These are phyloP conservation scores for Lagria hirta DNA, from an alignment of 2,888 invertebrate genomes.

Conservation along the genomic window DNA sequence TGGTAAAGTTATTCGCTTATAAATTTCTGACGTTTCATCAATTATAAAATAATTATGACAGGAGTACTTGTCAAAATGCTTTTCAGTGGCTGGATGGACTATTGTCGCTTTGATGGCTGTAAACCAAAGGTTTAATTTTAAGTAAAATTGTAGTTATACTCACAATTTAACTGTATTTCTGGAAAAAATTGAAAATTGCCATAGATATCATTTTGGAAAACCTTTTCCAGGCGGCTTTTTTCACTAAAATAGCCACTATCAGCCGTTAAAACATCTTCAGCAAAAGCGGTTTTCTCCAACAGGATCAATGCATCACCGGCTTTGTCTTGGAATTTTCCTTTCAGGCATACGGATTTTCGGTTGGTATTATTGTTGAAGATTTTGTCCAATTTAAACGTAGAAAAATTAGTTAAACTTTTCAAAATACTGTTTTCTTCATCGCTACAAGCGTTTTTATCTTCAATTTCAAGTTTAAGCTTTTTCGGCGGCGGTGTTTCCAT, in stretches of 20 bases:
- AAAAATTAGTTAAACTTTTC: constrained; percentile 56
- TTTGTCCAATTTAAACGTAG: constrained; percentile 66
- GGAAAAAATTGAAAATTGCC: constrained; percentile 75
- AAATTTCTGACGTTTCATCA: constrained; percentile 81
- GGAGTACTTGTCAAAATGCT: constrained; percentile 86
- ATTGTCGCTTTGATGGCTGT: constrained; percentile 84
- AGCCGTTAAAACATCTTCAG: constrained; percentile 61
- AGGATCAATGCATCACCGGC: constrained; percentile 70
- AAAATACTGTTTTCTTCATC: constrained; percentile 41
- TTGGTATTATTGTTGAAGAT: constrained; percentile 73
- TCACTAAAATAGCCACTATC: constrained; percentile 62
- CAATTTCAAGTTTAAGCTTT: too few species aligned
- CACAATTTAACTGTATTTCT: constrained; percentile 59
- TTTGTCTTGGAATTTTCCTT: constrained; percentile 67
- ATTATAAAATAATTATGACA: constrained; percentile 74
- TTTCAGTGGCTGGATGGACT: constrained; percentile 91
- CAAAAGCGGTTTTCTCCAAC: constrained; percentile 81
- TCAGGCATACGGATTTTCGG: constrained; percentile 69
- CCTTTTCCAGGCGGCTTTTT: constrained; percentile 62
- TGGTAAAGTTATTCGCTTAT: constrained; percentile 76
- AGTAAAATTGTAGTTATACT: constrained; percentile 30
- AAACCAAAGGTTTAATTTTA: constrained; percentile 39
- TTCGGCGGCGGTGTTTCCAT: too few species aligned
- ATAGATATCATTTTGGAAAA: constrained; percentile 83
- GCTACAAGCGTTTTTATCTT: too few species aligned